Evolutionary conservation across 2,797 vertebrate species (phyloP).

Genomic region (Sebastes matsubarae): DNA sequence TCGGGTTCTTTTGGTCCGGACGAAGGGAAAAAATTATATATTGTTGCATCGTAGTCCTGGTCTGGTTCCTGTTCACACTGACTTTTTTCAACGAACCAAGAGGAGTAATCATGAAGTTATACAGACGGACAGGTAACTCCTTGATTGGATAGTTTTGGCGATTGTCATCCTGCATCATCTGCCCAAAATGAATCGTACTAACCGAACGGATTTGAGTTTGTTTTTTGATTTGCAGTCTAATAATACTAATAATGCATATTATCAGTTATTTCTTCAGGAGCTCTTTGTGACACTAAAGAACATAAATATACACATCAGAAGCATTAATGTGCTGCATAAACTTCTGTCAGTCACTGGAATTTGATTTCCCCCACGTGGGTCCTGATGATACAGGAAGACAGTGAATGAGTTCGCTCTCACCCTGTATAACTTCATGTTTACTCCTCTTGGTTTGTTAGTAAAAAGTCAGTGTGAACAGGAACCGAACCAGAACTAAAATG

Average conservation of each 20-base stretch:
- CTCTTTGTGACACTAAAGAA: too few relatives aligned
- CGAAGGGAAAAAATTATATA: neutral
- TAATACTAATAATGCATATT: too few relatives aligned
- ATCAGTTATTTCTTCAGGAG: too few relatives aligned
- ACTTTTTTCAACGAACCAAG: neutral
- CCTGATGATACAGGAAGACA: too few relatives aligned
- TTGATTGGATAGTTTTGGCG: neutral
- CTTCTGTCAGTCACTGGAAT: too few relatives aligned
- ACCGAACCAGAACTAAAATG: neutral
- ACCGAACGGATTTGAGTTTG: neutral
- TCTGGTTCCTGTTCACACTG: neutral
- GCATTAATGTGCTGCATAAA: too few relatives aligned
- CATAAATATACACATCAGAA: too few relatives aligned
- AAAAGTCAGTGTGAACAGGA: neutral
- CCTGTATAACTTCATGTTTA: neutral
- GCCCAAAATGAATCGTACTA: neutral
- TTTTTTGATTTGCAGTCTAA: neutral
- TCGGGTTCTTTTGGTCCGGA: neutral
- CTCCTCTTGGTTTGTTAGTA: neutral
- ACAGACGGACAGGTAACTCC: neutral
- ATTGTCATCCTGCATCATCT: neutral
- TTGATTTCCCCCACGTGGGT: too few relatives aligned
- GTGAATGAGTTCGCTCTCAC: accelerated
- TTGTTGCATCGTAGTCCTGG: neutral
- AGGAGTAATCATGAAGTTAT: neutral